Base-by-base conservation (phyloP, 2,113 vertebrate species). In the Coturnix japonica region DNA sequence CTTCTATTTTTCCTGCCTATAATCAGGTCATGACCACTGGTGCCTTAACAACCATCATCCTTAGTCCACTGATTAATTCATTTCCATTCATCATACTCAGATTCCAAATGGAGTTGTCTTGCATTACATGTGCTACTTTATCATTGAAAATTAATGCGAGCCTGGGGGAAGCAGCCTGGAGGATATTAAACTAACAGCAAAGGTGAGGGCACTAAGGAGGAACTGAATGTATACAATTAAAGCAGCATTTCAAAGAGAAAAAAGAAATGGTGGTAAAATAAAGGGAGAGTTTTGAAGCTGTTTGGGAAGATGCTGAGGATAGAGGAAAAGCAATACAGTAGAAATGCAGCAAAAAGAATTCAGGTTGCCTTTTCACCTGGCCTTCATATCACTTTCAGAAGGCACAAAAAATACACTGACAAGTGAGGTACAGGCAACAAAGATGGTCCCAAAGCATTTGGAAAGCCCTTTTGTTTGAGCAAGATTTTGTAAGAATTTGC, bases 11-110 rank as follows among this genome's bases (percentile, higher is more conserved):
- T 87, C 13, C 22, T 82, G 74, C 7, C 7, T 26, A 46, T 63
- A 61, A 91, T 87, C 71, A 85, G 37, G 78, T 49, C 20, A 4
- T 82, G 89, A 85, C 54, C 71, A 5, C 35, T 73, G 30, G 11
- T 82, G 35, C 54, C 78, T 95, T 82, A 70, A 76, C 63, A 94
- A 79, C 81, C 18, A 57, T 16, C 25, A 80, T 87, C 47, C 65
- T 30, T 82, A 87, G 37, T 43, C 64, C 60, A 54, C 33, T 67
- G 79, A 81, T 89, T 89, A 70, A 85, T 70, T 92, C 6, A 41
- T 22, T 93, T 91, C 63, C 10, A 90, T 26, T 28, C 53, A 67
- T n/a, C 39, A 43, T 8, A 25, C 4, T 9, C 51, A 65, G 16
- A n/a, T 71, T 44, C 23, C 64, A 64, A 63, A 49, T 54, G 85